Percentiles rank a stretch among this genome's conserved stretches.
These are phyloP conservation scores for Resseliella maxima DNA, from an alignment of 2,888 invertebrate genomes.

Conservation along the genomic window DNA sequence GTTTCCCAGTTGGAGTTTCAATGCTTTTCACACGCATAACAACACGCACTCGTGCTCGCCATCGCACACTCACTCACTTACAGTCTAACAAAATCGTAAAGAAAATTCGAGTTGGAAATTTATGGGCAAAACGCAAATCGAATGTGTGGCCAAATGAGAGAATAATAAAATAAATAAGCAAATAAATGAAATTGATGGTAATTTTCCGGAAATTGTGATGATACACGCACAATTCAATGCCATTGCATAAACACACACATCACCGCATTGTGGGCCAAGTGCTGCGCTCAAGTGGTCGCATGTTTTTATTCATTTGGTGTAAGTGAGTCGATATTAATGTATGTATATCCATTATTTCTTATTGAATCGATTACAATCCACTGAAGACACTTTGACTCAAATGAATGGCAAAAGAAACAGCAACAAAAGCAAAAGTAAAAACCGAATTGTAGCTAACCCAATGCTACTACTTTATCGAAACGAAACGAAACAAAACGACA, in stretches of 20 bases:
- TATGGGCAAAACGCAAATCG: conserved; percentile 4
- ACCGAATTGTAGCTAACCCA: not conserved
- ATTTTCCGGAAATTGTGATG: conserved; percentile 29
- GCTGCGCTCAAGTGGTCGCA: not conserved
- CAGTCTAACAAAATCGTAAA: not conserved
- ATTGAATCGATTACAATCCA: conserved; percentile 31
- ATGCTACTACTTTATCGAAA: no score
- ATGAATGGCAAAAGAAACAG: not conserved
- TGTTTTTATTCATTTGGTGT: conserved; percentile 33
- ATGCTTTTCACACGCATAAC: not conserved
- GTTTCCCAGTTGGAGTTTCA: not conserved
- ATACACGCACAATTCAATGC: conserved; percentile 18
- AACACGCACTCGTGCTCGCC: not conserved
- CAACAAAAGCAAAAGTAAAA: not conserved
- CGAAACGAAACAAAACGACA: no score
- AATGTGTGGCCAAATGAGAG: conserved; percentile 42
- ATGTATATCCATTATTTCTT: not conserved
- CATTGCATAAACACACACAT: not conserved
- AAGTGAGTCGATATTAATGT: conserved; percentile 52
- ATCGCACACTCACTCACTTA: not conserved
- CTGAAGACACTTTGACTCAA: not conserved
- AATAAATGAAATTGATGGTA: conserved; percentile 47
- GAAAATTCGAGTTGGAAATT: conserved; percentile 16
- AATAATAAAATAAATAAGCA: conserved; percentile 45
- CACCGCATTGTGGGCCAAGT: not conserved